Percentiles rank a stretch among this genome's conserved stretches.
phyloP scores from a whole-genome alignment of 2,888 invertebrate species.

The Polylopha cassiicola region DNA sequence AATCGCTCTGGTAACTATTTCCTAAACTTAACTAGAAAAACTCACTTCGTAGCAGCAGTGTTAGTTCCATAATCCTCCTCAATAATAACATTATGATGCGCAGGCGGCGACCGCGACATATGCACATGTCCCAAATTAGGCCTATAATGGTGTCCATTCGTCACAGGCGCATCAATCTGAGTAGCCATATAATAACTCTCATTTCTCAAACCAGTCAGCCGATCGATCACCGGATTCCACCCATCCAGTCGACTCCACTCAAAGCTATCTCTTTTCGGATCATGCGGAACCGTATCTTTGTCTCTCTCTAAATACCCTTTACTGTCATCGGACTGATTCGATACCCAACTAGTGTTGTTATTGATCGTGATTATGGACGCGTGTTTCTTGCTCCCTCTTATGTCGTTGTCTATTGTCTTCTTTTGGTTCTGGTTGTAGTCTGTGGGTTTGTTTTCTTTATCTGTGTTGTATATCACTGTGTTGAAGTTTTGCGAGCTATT shows the following conservation, averaged over 20 bases:
- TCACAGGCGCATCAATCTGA: conserved; percentile 77
- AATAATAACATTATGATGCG: conserved; percentile 79
- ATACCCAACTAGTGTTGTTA: conserved; percentile 71
- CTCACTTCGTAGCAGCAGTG: conserved; percentile 35
- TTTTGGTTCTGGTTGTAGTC: conserved; percentile 46
- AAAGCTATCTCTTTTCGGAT: conserved; percentile 72
- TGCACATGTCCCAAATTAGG: conserved; percentile 61
- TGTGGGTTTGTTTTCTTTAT: conserved; percentile 59
- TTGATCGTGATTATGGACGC: conserved; percentile 71
- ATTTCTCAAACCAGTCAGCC: conserved; percentile 89
- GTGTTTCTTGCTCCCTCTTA: conserved; percentile 59
- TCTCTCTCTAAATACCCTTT: conserved; percentile 70
- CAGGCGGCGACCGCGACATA: conserved; percentile 66
- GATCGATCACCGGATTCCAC: conserved; percentile 93
- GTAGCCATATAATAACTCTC: conserved; percentile 95
- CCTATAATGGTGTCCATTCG: conserved; percentile 66
- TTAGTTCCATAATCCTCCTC: conserved; percentile 78
- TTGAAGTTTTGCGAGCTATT: conserved; percentile 57
- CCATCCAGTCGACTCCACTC: conserved; percentile 80
- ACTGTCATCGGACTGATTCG: conserved; percentile 71
- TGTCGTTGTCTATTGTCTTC: conserved; percentile 46
- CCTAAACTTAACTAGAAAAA: background rate
- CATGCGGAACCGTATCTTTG: conserved; percentile 66
- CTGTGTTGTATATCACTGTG: conserved; percentile 70
- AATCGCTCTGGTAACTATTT: no score